Percentiles rank a stretch among this genome's conserved stretches.
These are phyloP conservation scores for Drosophila sechellia DNA, from an alignment of 1,140 invertebrate species.

Conservation along the genomic window DNA sequence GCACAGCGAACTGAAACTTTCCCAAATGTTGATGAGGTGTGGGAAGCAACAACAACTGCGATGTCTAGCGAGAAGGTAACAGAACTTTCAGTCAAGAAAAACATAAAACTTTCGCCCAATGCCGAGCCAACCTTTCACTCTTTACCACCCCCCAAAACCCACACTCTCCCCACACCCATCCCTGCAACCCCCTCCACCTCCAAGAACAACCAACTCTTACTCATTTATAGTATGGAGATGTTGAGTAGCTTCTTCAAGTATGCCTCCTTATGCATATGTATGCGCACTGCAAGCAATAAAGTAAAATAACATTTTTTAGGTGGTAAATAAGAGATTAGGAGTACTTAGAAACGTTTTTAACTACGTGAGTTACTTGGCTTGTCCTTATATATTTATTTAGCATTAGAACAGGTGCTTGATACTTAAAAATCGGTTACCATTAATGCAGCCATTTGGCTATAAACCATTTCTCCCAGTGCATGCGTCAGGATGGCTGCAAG, in stretches of 20 bases:
- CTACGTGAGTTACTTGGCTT: too few species aligned
- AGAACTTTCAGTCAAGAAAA: slow-evolving; percentile 68
- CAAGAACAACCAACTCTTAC: slow-evolving; percentile 11
- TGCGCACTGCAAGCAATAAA: neutral
- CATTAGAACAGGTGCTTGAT: too few species aligned
- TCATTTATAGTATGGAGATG: slow-evolving; percentile 44
- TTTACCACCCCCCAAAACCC: slow-evolving; percentile 2
- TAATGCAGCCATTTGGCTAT: too few species aligned
- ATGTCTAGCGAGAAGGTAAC: slow-evolving; percentile 55
- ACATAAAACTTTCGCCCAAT: slow-evolving; percentile 61
- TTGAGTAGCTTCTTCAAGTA: slow-evolving; percentile 45
- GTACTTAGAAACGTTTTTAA: too few species aligned
- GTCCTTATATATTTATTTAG: too few species aligned
- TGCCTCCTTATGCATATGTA: slow-evolving; percentile 8
- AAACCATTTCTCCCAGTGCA: neutral
- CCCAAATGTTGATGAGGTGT: slow-evolving; percentile 62
- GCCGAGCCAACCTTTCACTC: slow-evolving; percentile 39
- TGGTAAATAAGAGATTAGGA: too few species aligned
- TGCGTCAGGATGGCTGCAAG: slow-evolving; percentile 26
- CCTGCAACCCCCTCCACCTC: neutral
- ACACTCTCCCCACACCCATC: neutral
- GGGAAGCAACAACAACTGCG: slow-evolving; percentile 27
- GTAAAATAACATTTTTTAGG: neutral
- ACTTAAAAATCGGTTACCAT: too few species aligned
- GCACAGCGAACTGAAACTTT: slow-evolving; percentile 29